Evolutionary conservation across 2,888 invertebrate genomes (phyloP).

Genomic region (Drosophila meridionalis): DNA sequence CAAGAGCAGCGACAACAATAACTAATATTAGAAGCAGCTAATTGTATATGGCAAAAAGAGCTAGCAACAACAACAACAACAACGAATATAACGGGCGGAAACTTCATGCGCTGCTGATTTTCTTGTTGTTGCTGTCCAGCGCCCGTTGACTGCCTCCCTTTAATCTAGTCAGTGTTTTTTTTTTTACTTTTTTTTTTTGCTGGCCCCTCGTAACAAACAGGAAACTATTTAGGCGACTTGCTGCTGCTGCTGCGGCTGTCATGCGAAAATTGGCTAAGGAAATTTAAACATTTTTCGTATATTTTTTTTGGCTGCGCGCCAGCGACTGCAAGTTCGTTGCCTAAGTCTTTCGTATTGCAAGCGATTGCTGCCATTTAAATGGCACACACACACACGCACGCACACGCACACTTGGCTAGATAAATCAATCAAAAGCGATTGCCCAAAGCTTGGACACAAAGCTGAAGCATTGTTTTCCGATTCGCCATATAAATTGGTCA

Average conservation of each 20-base stretch:
- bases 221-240: slow-evolving; percentile 61
- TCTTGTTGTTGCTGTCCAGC: slow-evolving; percentile 50
- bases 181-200: slow-evolving; percentile 16
- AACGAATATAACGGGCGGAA: slow-evolving; percentile 61
- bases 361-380: slow-evolving; percentile 32
- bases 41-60: slow-evolving; percentile 20
- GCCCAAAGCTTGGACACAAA: slow-evolving; percentile 39
- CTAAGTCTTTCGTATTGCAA: slow-evolving; percentile 64
- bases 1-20: slow-evolving; percentile 11
- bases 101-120: slow-evolving; percentile 67
- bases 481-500: slow-evolving; percentile 14
- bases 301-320: slow-evolving; percentile 25
- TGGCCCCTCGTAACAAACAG: slow-evolving; percentile 72
- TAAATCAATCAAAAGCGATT: slow-evolving; percentile 51
- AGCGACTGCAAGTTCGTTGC: slow-evolving; percentile 60
- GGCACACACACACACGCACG: slow-evolving; percentile 21
- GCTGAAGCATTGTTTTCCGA: slow-evolving; percentile 30
- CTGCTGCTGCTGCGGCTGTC: slow-evolving; percentile 31
- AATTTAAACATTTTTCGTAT: slow-evolving; percentile 54
- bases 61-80: slow-evolving; percentile 6
- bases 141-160: slow-evolving; percentile 59
- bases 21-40: slow-evolving; percentile 28
- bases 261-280: slow-evolving; percentile 74
- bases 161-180: slow-evolving; percentile 11
- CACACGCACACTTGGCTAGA: neutral